Base-by-base conservation (phyloP, 2,888 invertebrate genomes). In the Brachynemurus nebulosus region DNA sequence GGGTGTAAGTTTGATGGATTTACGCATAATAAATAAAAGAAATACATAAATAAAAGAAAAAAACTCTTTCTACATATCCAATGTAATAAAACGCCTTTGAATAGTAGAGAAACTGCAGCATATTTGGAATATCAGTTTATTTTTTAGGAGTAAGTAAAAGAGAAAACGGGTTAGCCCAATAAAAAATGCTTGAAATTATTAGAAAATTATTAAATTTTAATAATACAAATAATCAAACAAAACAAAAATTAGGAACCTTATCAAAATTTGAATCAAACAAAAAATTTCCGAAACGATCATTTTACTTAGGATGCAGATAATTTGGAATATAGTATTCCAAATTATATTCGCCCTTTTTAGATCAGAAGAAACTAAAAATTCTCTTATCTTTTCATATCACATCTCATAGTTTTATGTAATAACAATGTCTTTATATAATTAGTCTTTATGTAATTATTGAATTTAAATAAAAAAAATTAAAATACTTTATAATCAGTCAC, bases 51-150 rank as follows among this genome's bases (percentile, higher is more conserved):
- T n/a, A n/a, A n/a, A n/a, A n/a, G n/a, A n/a, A n/a, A n/a, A n/a
- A n/a, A n/a, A n/a, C n/a, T n/a, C n/a, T n/a, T n/a, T n/a, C n/a
- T n/a, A n/a, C n/a, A n/a, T n/a, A n/a, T n/a, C n/a, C n/a, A n/a
- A n/a, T n/a, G n/a, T n/a, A n/a, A n/a, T n/a, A n/a, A n/a, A n/a
- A n/a, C n/a, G n/a, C n/a, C n/a, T n/a, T n/a, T n/a, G n/a, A n/a
- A n/a, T 25, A 30, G 30, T n/a, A 30, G 18, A 18, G 18, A 6
- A 36, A 36, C 7, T 36, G 36, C 36, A 36, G 36, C 18, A 12
- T 36, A 14, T 36, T 36, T 12, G 36, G 36, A 36, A 36, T 12
- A 36, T 9, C 4, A 36, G 36, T 36, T 36, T 36, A 17, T 14
- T 14, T 36, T 36, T 36, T 17, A 11, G 16, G 36, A 14, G 5